These are phyloP conservation scores for Thunnus albacares DNA, from an alignment of 2,797 vertebrate species.

Conservation along the genomic window DNA sequence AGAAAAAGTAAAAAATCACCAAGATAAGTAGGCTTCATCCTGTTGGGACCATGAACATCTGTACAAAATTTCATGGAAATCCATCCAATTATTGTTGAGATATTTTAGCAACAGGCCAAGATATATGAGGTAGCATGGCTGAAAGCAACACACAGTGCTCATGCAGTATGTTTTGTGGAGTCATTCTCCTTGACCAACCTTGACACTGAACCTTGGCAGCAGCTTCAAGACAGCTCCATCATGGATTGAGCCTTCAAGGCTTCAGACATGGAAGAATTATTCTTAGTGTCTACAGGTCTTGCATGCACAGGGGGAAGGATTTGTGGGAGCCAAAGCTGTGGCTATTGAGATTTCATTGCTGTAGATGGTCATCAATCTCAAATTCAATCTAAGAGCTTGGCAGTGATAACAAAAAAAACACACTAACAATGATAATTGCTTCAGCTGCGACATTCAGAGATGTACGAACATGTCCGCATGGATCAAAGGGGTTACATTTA, in stretches of 20 bases:
- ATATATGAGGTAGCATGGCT: neutral
- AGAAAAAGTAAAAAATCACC: neutral
- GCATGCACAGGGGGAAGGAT: constrained; percentile 15
- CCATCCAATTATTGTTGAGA: neutral
- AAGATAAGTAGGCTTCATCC: neutral
- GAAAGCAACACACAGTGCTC: neutral
- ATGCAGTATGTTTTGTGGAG: neutral
- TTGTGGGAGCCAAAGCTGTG: constrained; percentile 7
- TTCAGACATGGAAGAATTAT: constrained; percentile 6
- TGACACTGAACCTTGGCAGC: constrained; percentile 7
- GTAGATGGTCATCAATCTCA: constrained; percentile 27
- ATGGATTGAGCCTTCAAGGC: constrained; percentile 19
- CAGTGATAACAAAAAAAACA: constrained; percentile 2
- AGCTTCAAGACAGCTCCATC: constrained; percentile 17
- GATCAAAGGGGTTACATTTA: constrained; percentile 3
- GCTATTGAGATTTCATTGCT: constrained; percentile 26
- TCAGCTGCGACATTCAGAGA: constrained; percentile 7
- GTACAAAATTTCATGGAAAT: neutral
- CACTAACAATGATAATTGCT: constrained; percentile 24
- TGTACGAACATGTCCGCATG: neutral
- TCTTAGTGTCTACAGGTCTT: neutral
- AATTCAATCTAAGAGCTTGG: constrained; percentile 40
- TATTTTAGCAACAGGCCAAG: too few species aligned
- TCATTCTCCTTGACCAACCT: constrained; percentile 10
- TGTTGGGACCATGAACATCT: neutral